These are phyloP conservation scores for Callithrix jacchus DNA, from an alignment of 2,113 vertebrate genomes.

Conservation along the genomic window DNA sequence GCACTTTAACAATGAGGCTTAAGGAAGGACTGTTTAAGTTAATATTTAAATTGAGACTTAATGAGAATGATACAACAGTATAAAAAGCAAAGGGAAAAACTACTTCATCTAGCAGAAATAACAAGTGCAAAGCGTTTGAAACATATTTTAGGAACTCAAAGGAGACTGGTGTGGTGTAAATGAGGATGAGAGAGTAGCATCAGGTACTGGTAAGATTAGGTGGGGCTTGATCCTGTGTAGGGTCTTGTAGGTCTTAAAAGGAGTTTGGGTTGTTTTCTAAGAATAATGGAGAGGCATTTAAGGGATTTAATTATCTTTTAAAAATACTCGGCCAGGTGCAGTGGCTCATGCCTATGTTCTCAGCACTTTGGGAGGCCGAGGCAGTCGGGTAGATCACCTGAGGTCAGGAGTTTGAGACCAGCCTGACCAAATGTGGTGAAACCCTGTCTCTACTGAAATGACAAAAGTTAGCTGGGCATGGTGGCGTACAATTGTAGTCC, in stretches of 20 bases:
- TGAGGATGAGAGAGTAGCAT: neutral
- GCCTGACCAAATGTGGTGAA: neutral
- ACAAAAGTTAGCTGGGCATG: neutral
- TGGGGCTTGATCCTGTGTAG: neutral
- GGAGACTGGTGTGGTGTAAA: neutral
- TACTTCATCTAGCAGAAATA: neutral
- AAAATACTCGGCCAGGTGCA: neutral
- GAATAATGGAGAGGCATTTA: neutral
- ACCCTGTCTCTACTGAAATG: neutral
- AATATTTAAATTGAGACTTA: neutral
- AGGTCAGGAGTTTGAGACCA: neutral
- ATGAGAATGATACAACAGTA: neutral
- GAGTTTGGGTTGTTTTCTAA: neutral
- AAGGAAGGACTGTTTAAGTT: neutral
- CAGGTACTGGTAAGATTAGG: neutral
- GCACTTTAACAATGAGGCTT: neutral
- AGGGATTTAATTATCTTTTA: conserved; percentile 29
- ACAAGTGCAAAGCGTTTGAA: neutral
- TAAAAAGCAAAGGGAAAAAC: neutral
- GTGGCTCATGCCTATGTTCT: neutral
- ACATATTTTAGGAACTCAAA: neutral
- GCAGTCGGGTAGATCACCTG: neutral
- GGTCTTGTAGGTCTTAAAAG: neutral
- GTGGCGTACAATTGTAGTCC: neutral
- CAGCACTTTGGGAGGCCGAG: neutral